phyloP scores from a whole-genome alignment of 2,797 vertebrate genomes.

The Balearica regulorum region DNA sequence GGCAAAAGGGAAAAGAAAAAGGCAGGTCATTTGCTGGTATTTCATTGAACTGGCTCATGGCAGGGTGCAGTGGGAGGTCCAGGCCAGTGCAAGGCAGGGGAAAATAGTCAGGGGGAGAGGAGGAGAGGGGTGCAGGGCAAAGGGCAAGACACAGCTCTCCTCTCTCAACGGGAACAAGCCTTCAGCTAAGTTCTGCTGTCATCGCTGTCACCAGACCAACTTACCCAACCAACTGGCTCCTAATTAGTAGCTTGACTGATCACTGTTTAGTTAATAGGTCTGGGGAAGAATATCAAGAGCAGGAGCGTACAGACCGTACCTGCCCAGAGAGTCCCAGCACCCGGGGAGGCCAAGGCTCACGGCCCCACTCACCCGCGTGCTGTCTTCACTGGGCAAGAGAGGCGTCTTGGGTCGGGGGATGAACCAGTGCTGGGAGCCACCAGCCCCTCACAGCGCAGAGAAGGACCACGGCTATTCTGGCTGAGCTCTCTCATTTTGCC shows the following conservation, averaged over 20 bases:
- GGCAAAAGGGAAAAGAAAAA: neutral
- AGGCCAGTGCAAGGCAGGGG: neutral
- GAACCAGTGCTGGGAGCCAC: neutral
- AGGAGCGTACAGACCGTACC: neutral
- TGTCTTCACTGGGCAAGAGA: neutral
- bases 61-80: neutral
- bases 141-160: neutral
- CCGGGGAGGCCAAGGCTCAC: neutral
- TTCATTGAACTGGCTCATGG: neutral
- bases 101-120: neutral
- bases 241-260: neutral
- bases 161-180: neutral
- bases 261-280: neutral
- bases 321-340: neutral
- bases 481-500: neutral
- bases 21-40: neutral
- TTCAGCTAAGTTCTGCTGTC: neutral
- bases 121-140: neutral
- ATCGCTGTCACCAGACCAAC: neutral
- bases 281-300: neutral
- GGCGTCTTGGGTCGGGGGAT: neutral
- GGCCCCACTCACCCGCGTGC: accelerated
- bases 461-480: neutral
- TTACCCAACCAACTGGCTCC: accelerated
- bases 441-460: neutral